phyloP scores from a whole-genome alignment of 1,140 invertebrate genomes.

The Chlorops oryzae region DNA sequence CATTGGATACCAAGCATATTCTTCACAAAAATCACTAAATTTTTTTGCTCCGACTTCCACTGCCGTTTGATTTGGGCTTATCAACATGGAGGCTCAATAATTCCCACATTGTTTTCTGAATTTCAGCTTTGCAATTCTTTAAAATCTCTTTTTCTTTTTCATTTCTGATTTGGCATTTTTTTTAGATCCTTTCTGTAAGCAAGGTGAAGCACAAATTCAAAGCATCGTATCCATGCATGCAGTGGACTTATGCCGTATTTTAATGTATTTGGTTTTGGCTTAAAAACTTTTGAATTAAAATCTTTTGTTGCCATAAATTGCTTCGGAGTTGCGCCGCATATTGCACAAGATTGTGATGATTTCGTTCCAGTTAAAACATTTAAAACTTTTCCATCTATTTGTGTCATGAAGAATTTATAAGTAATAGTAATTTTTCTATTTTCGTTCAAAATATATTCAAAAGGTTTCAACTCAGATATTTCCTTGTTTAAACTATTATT shows the following conservation, averaged over 20 bases:
- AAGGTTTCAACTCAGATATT: conserved; percentile 7
- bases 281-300: not conserved
- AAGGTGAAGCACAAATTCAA: conserved; percentile 17
- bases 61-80: conserved; percentile 18
- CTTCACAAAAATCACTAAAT: conserved; percentile 10
- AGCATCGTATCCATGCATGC: conserved; percentile 17
- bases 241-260: conserved; percentile 13
- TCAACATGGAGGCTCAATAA: conserved; percentile 14
- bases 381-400: conserved; percentile 9
- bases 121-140: conserved; percentile 13
- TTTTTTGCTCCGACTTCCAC: conserved; percentile 6
- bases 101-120: conserved; percentile 10
- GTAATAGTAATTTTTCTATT: too few species aligned
- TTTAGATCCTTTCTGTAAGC: conserved; percentile 15
- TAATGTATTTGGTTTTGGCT: conserved; percentile 8
- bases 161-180: conserved; percentile 14
- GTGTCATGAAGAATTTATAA: conserved; percentile 3
- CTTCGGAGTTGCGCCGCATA: conserved; percentile 5
- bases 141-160: conserved; percentile 10
- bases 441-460: not conserved
- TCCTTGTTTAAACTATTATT: conserved; percentile 9
- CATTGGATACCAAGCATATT: too few species aligned
- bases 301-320: conserved; percentile 10
- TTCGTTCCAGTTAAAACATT: conserved; percentile 10
- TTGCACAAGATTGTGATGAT: conserved; percentile 6